Evolutionary conservation across 1,140 invertebrate species (phyloP), one percentile per base, ranked within the genome.

Genomic region (Charaxes varanes): DNA sequence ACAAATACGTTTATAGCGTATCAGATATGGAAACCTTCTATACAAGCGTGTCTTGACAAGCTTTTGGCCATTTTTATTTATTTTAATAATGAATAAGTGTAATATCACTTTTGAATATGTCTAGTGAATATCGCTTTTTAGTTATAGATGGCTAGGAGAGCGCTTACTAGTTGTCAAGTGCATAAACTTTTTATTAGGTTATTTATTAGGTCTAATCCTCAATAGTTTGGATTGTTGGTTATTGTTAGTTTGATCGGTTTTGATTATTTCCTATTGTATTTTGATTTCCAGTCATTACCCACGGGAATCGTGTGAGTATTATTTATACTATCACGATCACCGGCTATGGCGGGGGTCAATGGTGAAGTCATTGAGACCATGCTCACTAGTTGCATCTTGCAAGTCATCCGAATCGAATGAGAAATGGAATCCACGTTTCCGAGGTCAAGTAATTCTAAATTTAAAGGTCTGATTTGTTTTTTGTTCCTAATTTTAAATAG

Each of bases 311-410:
- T 57, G 62, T 62, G 49, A 53, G 56, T 56, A 70, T 78, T 76
- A 76, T 74, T 76, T 76, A 73, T 66, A 60, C 67, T 74, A 62
- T 74, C 66, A 64, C 64, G 66, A 70, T 68, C 54, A 58, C 46
- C 31, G 47, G 45, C 41, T 62, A 60, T 53, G 50, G 55, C 59
- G 60, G 57, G 51, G 78, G 78, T 82, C 78, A 82, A 66, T 67
- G 50, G 63, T 51, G 72, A 63, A 79, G 78, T 82, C 72, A 74
- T 79, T 74, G 74, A 78, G 73, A 79, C 55, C 67, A 68, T 76
- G 55, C 67, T 58, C 62, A 64, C 64, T 64, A 63, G 53, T 65
- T 62, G 64, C 41, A 48, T 57, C 41, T 22, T 62, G 62, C 78
- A 82, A 82, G 78, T 82, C 78, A 82, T 74, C 44, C 59, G 53